Evolutionary conservation across 2,113 vertebrate species (phyloP).

Genomic region (Phalacrocorax carbo): DNA sequence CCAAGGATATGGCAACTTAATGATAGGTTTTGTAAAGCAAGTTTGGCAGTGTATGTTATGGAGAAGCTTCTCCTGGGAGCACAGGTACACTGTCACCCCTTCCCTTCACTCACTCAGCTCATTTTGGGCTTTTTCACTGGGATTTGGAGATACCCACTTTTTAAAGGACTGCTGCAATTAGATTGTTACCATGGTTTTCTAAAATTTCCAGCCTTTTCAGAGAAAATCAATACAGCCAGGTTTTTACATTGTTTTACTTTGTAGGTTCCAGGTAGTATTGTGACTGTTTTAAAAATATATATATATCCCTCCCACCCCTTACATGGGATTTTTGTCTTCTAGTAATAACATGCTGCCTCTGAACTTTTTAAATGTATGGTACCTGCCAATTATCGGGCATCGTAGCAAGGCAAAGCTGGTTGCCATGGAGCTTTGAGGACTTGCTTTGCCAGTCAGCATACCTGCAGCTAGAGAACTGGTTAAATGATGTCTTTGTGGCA

Average conservation of each 20-base stretch:
- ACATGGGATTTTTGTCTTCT: not conserved
- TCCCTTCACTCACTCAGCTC: not conserved
- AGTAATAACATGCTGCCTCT: slow-evolving; percentile 12
- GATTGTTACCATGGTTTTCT: not conserved
- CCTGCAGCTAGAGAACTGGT: not conserved
- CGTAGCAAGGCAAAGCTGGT: not conserved
- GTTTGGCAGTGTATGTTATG: not conserved
- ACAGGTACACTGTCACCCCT: not conserved
- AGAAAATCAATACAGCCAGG: not conserved
- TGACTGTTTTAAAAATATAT: not conserved
- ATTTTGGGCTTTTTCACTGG: not conserved
- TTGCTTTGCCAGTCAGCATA: not conserved
- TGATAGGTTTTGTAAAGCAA: not conserved
- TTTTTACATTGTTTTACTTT: not conserved
- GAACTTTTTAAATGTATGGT: not conserved
- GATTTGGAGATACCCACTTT: not conserved
- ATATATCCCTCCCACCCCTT: not conserved
- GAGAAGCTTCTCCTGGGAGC: not conserved
- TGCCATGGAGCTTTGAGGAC: slow-evolving; percentile 38
- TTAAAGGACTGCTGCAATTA: not conserved
- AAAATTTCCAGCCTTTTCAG: not conserved
- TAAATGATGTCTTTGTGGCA: not conserved
- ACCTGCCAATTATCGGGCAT: slow-evolving; percentile 3
- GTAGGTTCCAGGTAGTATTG: not conserved
- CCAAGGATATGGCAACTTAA: not conserved